Conservation (phyloP, 1,140 invertebrate species). For the Lepidurus couesii region DNA sequence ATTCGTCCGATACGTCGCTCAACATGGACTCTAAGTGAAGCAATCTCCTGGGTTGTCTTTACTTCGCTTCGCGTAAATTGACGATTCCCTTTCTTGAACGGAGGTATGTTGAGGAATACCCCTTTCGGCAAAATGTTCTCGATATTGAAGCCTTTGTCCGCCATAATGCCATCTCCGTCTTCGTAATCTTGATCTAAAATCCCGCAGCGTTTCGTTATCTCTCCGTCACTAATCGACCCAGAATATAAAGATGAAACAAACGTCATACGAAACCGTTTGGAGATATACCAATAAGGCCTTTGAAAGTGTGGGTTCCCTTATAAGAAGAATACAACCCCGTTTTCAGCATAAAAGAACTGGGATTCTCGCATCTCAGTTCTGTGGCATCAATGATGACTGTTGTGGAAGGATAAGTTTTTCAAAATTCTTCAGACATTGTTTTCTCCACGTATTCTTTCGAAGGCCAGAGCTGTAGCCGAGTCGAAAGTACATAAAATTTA, state of each 20-base stretch:
- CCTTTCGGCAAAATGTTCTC: conserved; percentile 12
- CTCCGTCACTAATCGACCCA: neutral
- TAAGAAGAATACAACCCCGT: conserved; percentile 25
- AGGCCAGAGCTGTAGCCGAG: conserved; percentile 25
- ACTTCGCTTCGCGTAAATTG: conserved; percentile 5
- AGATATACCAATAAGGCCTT: conserved; percentile 25
- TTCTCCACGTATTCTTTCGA: conserved; percentile 24
- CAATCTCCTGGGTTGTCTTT: conserved; percentile 4
- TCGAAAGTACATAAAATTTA: neutral
- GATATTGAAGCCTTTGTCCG: neutral
- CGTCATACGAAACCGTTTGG: conserved; percentile 13
- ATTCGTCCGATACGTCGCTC: conserved; percentile 24
- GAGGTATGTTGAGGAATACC: conserved; percentile 25
- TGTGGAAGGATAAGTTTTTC: neutral
- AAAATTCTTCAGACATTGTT: conserved; percentile 3
- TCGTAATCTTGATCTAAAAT: neutral
- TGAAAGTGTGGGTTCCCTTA: conserved; percentile 24
- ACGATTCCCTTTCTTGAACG: conserved; percentile 11
- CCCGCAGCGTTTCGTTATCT: neutral
- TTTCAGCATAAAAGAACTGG: conserved; percentile 26
- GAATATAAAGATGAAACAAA: conserved; percentile 14
- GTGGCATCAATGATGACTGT: conserved; percentile 27
- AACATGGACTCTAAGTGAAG: conserved; percentile 22
- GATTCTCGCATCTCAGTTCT: conserved; percentile 25
- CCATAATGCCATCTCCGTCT: conserved; percentile 23